Evolutionary conservation across 2,797 vertebrate species (phyloP), one percentile per base, ranked within the genome.

Genomic region (Buceros bicornis): DNA sequence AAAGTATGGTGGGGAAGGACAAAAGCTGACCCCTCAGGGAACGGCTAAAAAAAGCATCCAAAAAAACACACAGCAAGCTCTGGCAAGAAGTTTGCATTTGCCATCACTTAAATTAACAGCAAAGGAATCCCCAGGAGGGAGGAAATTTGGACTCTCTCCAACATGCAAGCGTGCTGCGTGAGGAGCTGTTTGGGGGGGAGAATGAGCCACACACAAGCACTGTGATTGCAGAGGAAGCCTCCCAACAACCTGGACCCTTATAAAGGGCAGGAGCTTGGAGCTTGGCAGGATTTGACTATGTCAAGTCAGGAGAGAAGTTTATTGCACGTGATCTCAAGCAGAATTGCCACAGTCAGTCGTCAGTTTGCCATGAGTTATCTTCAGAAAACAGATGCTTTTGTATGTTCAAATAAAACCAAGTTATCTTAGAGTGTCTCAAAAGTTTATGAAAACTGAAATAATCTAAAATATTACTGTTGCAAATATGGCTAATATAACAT

Each of bases 81-180:
- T 94, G 95, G 96, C 97, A 97, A 95, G 93, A 93, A 96, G 90
- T 87, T 94, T 85, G 83, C 76, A 77, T 97, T 97, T 93, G 94
- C 95, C 89, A 93, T 95, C 92, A 89, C 81, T 96, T 96, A 95
- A 97, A 95, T 95, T 96, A 96, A 93, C 90, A 93, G 96, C 90
- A 96, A 93, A 94, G 83, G 74, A 95, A 97, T 94, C 95, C 95
- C 90, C 92, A 95, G 96, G 93, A 97, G 96, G 88, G 86, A 97
- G 69, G 81, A 93, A 94, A 95, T 90, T 60, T 97, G 97, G 93
- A 94, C 47, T 70, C 81, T 47, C 11, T 92, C 94, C 96, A 97
- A 85, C 31, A 7, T 58, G 64, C 81, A 92, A 97, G 81, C 78
- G 71, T 62, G 57, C 86, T 92, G 83, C 4, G 5, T 80, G 74